phyloP scores from a whole-genome alignment of 2,797 vertebrate genomes.

The Myotis daubentonii region DNA sequence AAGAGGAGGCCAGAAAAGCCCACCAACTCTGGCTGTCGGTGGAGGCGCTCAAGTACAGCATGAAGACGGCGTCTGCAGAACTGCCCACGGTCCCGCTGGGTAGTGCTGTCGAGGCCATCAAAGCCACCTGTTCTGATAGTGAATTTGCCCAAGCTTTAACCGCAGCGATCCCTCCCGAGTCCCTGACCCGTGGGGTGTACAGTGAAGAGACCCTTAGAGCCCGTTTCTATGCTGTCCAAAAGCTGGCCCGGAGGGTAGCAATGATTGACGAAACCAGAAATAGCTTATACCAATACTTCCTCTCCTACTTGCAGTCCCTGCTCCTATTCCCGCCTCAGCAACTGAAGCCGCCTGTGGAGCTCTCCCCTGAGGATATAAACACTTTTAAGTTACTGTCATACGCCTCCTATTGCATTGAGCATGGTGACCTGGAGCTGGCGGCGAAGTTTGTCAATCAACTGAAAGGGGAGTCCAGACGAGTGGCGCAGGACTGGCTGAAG shows the following conservation, averaged over 20 bases:
- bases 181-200: slow-evolving; percentile 93
- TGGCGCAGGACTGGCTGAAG: slow-evolving; percentile 95
- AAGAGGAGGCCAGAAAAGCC: slow-evolving; percentile 94
- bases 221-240: slow-evolving; percentile 91
- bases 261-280: slow-evolving; percentile 95
- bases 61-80: slow-evolving; percentile 88
- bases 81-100: slow-evolving; percentile 90
- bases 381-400: slow-evolving; percentile 95
- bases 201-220: slow-evolving; percentile 94
- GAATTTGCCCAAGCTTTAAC: slow-evolving; percentile 92
- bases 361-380: slow-evolving; percentile 90
- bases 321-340: slow-evolving; percentile 92
- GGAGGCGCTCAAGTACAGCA: slow-evolving; percentile 92
- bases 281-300: slow-evolving; percentile 97
- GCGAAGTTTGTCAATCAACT: slow-evolving; percentile 97
- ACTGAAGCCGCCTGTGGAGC: slow-evolving; percentile 90
- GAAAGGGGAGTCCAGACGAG: slow-evolving; percentile 93
- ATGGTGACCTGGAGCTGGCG: slow-evolving; percentile 96
- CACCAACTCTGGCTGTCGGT: slow-evolving; percentile 97
- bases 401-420: slow-evolving; percentile 95
- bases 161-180: slow-evolving; percentile 90
- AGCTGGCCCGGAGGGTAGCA: slow-evolving; percentile 92
- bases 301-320: slow-evolving; percentile 95
- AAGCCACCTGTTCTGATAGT: slow-evolving; percentile 88
- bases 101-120: slow-evolving; percentile 88